These are phyloP conservation scores for Stramonita haemastoma DNA, from an alignment of 2,888 invertebrate genomes.

Conservation along the genomic window DNA sequence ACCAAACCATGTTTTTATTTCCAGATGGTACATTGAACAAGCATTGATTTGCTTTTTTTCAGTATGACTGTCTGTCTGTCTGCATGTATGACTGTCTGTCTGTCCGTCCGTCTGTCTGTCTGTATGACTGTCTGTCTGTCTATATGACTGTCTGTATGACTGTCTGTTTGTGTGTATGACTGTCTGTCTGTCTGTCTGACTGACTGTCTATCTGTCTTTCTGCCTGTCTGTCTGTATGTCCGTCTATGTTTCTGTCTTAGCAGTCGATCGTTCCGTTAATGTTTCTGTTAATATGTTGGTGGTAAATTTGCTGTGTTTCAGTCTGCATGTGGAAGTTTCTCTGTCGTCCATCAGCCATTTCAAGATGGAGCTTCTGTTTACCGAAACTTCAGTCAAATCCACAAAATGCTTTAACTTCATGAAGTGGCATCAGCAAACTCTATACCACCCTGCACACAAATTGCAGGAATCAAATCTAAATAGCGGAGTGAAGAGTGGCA, in stretches of 20 bases:
- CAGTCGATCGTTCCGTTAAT: too few relatives aligned
- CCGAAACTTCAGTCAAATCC: too few relatives aligned
- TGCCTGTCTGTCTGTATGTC: not conserved
- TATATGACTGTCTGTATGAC: not conserved
- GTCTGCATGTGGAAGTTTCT: not conserved
- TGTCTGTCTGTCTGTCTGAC: conserved; percentile 26
- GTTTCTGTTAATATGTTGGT: not conserved
- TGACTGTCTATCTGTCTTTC: not conserved
- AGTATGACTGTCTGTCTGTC: conserved; percentile 52
- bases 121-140: conserved; percentile 22
- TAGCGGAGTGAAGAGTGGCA: too few relatives aligned
- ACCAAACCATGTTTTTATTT: too few relatives aligned
- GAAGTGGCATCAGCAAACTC: too few relatives aligned
- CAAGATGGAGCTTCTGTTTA: too few relatives aligned
- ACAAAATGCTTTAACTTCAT: too few relatives aligned
- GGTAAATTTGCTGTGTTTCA: not conserved
- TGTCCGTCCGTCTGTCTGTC: not conserved
- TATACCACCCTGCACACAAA: too few relatives aligned
- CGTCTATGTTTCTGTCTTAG: not conserved
- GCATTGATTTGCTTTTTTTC: too few relatives aligned
- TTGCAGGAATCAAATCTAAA: too few relatives aligned
- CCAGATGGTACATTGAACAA: too few relatives aligned
- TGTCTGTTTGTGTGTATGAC: conserved; percentile 26
- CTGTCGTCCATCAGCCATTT: too few relatives aligned
- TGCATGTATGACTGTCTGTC: not conserved